Percentiles rank a stretch among this genome's conserved stretches.
These are phyloP conservation scores for Chrysolina oricalcia DNA, from an alignment of 2,888 invertebrate species.

Conservation along the genomic window DNA sequence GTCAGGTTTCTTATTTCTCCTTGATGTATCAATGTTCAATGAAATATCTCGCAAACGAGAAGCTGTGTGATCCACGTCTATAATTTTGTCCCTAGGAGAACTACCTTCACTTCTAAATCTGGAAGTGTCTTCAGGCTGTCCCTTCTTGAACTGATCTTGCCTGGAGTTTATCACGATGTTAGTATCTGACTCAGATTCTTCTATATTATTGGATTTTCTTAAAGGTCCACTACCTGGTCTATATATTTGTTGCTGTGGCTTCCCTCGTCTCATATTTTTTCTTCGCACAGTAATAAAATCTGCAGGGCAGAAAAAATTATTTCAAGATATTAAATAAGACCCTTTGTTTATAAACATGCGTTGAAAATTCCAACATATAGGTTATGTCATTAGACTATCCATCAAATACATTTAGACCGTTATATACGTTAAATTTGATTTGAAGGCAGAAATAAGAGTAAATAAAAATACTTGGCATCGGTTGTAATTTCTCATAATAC, in stretches of 20 bases:
- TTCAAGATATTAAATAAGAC: conserved; percentile 39
- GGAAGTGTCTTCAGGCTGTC: conserved; percentile 50
- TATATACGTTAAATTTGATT: not conserved
- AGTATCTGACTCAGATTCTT: conserved; percentile 74
- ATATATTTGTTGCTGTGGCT: conserved; percentile 82
- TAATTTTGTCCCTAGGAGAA: conserved; percentile 62
- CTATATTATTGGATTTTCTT: conserved; percentile 78
- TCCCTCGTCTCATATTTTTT: conserved; percentile 74
- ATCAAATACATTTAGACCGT: conserved; percentile 3
- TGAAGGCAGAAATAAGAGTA: not conserved
- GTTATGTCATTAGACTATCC: conserved; percentile 55
- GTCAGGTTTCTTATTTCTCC: conserved; percentile 73
- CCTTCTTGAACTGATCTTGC: conserved; percentile 56
- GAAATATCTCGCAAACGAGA: conserved; percentile 58
- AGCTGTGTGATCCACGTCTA: conserved; percentile 57
- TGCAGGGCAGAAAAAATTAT: conserved; percentile 41
- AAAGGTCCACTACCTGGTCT: conserved; percentile 86
- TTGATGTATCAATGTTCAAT: conserved; percentile 48
- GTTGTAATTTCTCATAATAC: conserved; percentile 27
- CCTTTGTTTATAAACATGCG: conserved; percentile 63
- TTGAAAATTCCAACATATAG: conserved; percentile 46
- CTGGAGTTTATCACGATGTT: conserved; percentile 60
- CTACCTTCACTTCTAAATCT: conserved; percentile 61
- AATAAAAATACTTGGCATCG: not conserved
- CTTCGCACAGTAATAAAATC: conserved; percentile 54